These are phyloP conservation scores for Candidula unifasciata DNA, from an alignment of 2,888 invertebrate genomes.

Conservation along the genomic window DNA sequence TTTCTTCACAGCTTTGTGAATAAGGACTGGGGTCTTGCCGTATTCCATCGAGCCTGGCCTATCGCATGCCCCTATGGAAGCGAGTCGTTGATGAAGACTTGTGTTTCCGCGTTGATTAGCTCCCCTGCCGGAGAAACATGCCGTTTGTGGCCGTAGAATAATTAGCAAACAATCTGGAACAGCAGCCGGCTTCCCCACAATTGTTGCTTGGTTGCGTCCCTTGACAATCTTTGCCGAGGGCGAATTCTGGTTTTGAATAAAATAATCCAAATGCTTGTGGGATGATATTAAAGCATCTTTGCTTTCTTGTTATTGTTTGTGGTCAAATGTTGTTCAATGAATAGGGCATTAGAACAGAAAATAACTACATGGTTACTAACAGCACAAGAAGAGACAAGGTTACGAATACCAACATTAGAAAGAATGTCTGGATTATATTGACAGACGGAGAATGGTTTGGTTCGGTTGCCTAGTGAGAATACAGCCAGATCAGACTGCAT, in stretches of 20 bases:
- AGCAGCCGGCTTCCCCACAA: slow-evolving; percentile 14
- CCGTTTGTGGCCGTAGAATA: slow-evolving; percentile 39
- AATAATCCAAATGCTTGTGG: background rate
- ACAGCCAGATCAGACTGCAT: too few relatives aligned
- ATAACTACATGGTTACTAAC: too few relatives aligned
- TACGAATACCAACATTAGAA: too few relatives aligned
- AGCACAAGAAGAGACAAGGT: too few relatives aligned
- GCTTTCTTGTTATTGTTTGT: too few relatives aligned
- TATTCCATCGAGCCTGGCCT: background rate
- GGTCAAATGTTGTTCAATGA: too few relatives aligned
- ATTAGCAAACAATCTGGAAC: slow-evolving; percentile 36
- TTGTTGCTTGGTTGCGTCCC: slow-evolving; percentile 12
- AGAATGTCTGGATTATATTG: too few relatives aligned
- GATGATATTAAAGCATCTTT: background rate
- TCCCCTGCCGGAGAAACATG: slow-evolving; percentile 32
- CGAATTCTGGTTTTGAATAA: slow-evolving; percentile 12
- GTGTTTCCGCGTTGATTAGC: slow-evolving; percentile 23
- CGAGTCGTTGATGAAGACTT: slow-evolving; percentile 2
- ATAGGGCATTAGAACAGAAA: too few relatives aligned
- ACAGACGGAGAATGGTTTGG: too few relatives aligned
- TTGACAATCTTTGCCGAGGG: background rate
- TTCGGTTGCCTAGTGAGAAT: too few relatives aligned
- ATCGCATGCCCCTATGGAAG: slow-evolving; percentile 9
- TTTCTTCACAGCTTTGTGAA: background rate
- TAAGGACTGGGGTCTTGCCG: background rate